A percentile compares a stretch with the other conserved stretches of the same genome.
Evolutionary conservation across 2,888 invertebrate genomes (phyloP).

Genomic region (Lottia gigantea): DNA sequence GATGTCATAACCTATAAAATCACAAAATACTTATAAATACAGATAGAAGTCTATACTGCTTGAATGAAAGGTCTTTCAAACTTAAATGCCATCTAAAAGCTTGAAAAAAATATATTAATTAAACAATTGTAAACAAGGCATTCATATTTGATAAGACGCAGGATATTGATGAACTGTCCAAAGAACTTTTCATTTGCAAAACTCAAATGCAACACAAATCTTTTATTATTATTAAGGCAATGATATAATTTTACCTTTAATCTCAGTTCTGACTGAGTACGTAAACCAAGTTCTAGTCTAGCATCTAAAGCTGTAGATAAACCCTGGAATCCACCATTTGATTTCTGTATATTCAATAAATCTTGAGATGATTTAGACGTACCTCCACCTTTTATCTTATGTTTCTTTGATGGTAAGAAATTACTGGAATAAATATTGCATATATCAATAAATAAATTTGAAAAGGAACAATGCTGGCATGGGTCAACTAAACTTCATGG

Average conservation of each 20-base stretch:
- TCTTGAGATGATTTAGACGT: background rate
- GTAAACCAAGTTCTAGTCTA: slow-evolving; percentile 83
- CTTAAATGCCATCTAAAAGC: no score
- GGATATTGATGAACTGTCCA: no score
- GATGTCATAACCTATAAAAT: slow-evolving; percentile 74
- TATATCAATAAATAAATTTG: no score
- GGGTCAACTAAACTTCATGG: no score
- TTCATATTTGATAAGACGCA: no score
- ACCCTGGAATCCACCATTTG: slow-evolving; percentile 41
- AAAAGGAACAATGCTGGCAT: no score
- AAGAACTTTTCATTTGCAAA: background rate
- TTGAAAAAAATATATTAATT: no score
- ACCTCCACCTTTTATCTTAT: background rate
- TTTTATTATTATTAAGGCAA: no score
- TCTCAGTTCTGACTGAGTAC: slow-evolving; percentile 81
- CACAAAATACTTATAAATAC: background rate
- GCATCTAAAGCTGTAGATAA: slow-evolving; percentile 78
- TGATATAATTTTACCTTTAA: slow-evolving; percentile 69
- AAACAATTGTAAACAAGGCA: no score
- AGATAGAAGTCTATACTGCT: no score
- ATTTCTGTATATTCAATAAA: background rate
- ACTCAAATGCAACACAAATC: background rate
- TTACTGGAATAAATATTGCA: background rate
- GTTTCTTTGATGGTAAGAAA: background rate
- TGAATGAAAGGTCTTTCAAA: no score